Percentiles rank a stretch among this genome's conserved stretches.
phyloP scores from a whole-genome alignment of 2,113 vertebrate genomes.

The Phainopepla nitens region DNA sequence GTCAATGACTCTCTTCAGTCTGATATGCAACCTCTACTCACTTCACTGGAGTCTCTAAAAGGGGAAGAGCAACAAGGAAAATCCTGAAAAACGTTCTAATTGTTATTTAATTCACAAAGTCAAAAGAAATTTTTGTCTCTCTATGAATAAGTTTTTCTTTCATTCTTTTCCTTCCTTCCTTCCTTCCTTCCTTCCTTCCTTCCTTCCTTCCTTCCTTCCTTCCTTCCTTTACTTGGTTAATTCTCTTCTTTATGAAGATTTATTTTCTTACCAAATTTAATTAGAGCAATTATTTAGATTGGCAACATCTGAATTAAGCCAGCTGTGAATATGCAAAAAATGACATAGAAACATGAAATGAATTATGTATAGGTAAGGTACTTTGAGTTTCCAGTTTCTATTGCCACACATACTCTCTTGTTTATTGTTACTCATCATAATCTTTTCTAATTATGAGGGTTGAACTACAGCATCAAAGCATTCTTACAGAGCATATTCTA shows the following conservation, averaged over 20 bases:
- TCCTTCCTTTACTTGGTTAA: not conserved
- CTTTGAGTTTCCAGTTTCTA: not conserved
- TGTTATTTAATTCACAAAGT: not conserved
- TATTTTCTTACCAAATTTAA: not conserved
- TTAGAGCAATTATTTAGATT: not conserved
- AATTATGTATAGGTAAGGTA: not conserved
- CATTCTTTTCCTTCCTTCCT: not conserved
- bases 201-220: not conserved
- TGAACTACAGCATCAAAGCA: not conserved
- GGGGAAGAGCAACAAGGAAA: not conserved
- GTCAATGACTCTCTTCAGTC: not conserved
- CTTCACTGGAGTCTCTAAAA: not conserved
- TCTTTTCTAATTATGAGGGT: not conserved
- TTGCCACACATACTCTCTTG: not conserved
- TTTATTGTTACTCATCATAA: not conserved
- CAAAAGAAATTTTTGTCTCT: not conserved
- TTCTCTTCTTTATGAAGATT: not conserved
- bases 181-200: not conserved
- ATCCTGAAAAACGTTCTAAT: not conserved
- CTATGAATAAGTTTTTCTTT: not conserved
- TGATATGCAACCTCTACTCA: not conserved
- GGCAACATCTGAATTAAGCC: not conserved
- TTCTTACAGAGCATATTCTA: not conserved
- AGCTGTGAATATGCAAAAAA: not conserved
- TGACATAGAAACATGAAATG: accelerated